A percentile compares a stretch with the other conserved stretches of the same genome.
phyloP scores from a whole-genome alignment of 1,140 invertebrate genomes.

The Caenorhabditis brenneri region DNA sequence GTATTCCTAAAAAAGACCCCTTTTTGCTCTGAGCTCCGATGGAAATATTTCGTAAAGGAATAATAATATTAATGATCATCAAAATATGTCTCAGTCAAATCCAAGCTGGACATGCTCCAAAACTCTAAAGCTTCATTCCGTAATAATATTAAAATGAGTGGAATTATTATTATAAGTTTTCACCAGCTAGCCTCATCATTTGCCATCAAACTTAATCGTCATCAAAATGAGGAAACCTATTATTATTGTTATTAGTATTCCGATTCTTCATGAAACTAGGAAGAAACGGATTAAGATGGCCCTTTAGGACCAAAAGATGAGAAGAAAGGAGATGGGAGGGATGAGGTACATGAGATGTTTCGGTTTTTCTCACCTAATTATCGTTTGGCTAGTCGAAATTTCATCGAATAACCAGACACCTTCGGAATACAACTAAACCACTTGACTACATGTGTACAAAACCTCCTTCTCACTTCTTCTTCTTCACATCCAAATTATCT shows the following conservation, averaged over 20 bases:
- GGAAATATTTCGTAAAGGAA: neutral
- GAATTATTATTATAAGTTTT: slow-evolving; percentile 18
- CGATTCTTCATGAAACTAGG: neutral
- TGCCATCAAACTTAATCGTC: slow-evolving; percentile 24
- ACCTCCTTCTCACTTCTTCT: too few relatives aligned
- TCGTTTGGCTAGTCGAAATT: slow-evolving; percentile 25
- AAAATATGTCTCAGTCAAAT: neutral
- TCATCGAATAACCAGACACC: slow-evolving; percentile 28
- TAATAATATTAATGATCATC: neutral
- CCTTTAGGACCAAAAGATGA: neutral
- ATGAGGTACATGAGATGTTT: too few relatives aligned
- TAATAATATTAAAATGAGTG: slow-evolving; percentile 26
- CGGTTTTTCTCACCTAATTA: slow-evolving; percentile 40
- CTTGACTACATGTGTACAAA: slow-evolving; percentile 15
- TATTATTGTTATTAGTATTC: slow-evolving; percentile 23
- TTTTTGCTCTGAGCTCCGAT: too few relatives aligned
- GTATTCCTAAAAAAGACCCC: neutral
- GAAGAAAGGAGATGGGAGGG: neutral
- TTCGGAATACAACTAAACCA: neutral
- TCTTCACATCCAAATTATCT: slow-evolving; percentile 19
- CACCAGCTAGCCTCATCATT: neutral
- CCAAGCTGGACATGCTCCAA: neutral
- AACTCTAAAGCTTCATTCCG: slow-evolving; percentile 11
- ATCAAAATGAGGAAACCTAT: slow-evolving; percentile 41
- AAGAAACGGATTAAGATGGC: neutral